A percentile compares a stretch with the other conserved stretches of the same genome.
Conservation (phyloP, 2,113 vertebrate genomes). For the Pterophyllum scalare region DNA sequence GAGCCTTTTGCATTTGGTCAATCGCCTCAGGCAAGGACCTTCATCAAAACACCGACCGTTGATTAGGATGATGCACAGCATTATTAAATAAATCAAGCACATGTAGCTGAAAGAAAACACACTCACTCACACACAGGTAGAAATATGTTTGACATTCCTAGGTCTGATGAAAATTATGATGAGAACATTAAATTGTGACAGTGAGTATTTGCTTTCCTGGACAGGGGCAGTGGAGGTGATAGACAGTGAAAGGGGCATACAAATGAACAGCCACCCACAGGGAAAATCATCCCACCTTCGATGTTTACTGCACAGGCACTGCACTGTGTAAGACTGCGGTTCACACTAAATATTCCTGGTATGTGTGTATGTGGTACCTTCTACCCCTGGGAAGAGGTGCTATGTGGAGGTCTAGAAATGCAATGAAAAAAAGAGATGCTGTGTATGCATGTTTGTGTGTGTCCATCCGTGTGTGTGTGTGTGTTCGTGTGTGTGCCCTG, state of each 20-base stretch:
- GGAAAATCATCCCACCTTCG: slow-evolving; percentile 74
- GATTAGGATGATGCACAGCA: slow-evolving; percentile 58
- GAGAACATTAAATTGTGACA: slow-evolving; percentile 36
- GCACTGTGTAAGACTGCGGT: slow-evolving; percentile 67
- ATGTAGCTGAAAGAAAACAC: background rate
- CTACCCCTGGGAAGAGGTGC: slow-evolving; percentile 37
- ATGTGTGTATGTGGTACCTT: slow-evolving; percentile 68
- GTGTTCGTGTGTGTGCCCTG: slow-evolving; percentile 22
- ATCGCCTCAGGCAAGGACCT: slow-evolving; percentile 65
- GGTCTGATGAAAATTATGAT: slow-evolving; percentile 35
- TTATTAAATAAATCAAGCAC: slow-evolving; percentile 56
- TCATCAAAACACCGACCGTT: slow-evolving; percentile 54
- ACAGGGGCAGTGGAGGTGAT: slow-evolving; percentile 54
- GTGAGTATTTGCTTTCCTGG: slow-evolving; percentile 51
- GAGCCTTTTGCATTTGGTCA: slow-evolving; percentile 47
- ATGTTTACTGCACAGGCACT: slow-evolving; percentile 69
- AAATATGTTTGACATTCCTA: slow-evolving; percentile 36
- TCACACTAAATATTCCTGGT: slow-evolving; percentile 71
- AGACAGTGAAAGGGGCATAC: slow-evolving; percentile 67
- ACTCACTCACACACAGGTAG: slow-evolving; percentile 1
- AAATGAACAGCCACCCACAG: slow-evolving; percentile 73
- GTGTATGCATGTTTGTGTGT: slow-evolving; percentile 18
- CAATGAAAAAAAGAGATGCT: slow-evolving; percentile 37
- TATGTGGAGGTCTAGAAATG: slow-evolving; percentile 48
- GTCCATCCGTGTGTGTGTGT: slow-evolving; percentile 1